Evolutionary conservation across 2,888 invertebrate genomes (phyloP).

Genomic region (Lacanobia wlatinum): DNA sequence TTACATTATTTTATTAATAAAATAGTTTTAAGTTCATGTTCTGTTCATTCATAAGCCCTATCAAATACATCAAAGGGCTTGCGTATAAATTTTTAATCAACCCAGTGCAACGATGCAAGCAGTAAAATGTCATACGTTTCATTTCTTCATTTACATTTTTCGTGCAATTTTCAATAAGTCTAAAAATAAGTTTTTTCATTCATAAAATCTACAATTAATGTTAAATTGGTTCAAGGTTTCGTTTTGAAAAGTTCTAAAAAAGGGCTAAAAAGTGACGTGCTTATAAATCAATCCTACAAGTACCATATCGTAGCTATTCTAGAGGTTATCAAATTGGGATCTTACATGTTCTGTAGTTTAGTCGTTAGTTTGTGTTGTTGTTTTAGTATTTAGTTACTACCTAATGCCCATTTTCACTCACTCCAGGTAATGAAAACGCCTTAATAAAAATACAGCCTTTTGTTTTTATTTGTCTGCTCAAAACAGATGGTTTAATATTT

Average conservation of each 20-base stretch:
- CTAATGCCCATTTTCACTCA: neutral
- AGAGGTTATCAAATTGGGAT: constrained; percentile 59
- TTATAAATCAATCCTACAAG: constrained; percentile 74
- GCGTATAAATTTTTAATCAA: constrained; percentile 16
- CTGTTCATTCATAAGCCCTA: constrained; percentile 11
- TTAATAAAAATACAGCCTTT: neutral
- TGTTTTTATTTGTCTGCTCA: neutral
- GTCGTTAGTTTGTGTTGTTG: constrained; percentile 33
- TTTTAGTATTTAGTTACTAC: constrained; percentile 10
- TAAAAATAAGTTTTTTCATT: neutral
- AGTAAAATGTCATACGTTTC: constrained; percentile 25
- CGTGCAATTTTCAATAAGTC: constrained; percentile 1
- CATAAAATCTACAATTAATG: neutral
- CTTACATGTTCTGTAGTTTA: constrained; percentile 49
- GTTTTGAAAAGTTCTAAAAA: neutral
- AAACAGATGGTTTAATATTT: neutral
- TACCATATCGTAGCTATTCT: constrained; percentile 87
- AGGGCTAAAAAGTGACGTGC: constrained; percentile 70
- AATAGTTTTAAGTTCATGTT: constrained; percentile 15
- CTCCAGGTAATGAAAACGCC: neutral
- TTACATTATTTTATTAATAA: constrained; percentile 7
- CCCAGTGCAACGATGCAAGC: neutral
- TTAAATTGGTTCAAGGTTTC: neutral
- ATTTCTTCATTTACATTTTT: constrained; percentile 32
- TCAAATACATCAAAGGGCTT: constrained; percentile 34